A percentile compares a stretch with the other conserved stretches of the same genome.
phyloP scores from a whole-genome alignment of 2,888 invertebrate species.

The Caenorhabditis doughertyi region DNA sequence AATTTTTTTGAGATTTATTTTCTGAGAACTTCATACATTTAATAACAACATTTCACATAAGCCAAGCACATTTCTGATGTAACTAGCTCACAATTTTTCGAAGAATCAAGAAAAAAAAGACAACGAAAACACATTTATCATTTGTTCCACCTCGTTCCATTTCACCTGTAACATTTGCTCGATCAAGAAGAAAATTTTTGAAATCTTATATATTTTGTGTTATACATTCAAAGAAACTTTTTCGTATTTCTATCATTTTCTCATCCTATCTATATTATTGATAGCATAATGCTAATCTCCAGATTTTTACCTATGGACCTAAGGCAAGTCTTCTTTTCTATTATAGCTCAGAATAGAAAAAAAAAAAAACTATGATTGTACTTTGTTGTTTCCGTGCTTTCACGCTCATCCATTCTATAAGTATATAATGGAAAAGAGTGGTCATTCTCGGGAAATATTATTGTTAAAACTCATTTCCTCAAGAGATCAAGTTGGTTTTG shows the following conservation, averaged over 20 bases:
- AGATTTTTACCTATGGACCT: constrained; percentile 41
- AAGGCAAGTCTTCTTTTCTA: constrained; percentile 47
- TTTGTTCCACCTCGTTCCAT: constrained; percentile 40
- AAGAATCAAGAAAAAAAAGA: neutral
- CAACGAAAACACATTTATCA: constrained; percentile 49
- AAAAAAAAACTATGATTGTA: constrained; percentile 12
- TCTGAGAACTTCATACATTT: constrained; percentile 23
- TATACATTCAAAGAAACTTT: neutral
- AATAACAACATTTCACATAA: constrained; percentile 11
- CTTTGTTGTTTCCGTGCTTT: constrained; percentile 28
- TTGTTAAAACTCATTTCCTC: constrained; percentile 5
- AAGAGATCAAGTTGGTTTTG: constrained; percentile 12
- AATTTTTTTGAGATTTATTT: constrained; percentile 5
- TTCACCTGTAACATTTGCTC: constrained; percentile 49
- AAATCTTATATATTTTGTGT: neutral
- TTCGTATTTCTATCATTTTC: neutral
- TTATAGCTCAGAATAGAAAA: too few species aligned
- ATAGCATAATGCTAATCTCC: constrained; percentile 52
- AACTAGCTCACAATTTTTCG: neutral
- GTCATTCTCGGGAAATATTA: neutral
- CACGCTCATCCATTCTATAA: constrained; percentile 3
- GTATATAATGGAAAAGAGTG: neutral
- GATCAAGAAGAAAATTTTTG: constrained; percentile 10
- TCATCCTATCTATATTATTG: constrained; percentile 4
- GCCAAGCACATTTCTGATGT: constrained; percentile 1